phyloP scores from a whole-genome alignment of 2,113 vertebrate genomes.

The Actenoides lindsayi region DNA sequence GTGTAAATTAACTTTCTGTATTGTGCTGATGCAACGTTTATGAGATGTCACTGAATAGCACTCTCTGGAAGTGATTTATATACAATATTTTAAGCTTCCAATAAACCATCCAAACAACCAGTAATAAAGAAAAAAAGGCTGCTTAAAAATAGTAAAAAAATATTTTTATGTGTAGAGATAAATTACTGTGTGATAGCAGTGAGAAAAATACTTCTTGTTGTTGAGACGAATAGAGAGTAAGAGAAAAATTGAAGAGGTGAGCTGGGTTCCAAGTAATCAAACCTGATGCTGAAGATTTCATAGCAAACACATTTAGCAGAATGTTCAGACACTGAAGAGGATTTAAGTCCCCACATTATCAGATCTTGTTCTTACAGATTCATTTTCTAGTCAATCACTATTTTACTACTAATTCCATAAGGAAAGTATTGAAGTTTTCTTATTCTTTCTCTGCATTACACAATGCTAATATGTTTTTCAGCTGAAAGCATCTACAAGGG shows the following conservation, averaged over 20 bases:
- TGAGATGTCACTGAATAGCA: neutral
- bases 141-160: neutral
- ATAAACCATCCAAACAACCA: neutral
- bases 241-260: neutral
- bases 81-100: neutral
- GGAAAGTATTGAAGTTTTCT: neutral
- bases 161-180: neutral
- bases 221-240: neutral
- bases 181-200: neutral
- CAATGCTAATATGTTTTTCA: neutral
- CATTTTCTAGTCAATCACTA: neutral
- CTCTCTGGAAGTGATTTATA: neutral
- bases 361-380: neutral
- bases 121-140: neutral
- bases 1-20: neutral
- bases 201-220: neutral
- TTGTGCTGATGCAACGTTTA: neutral
- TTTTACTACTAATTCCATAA: neutral
- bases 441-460: neutral
- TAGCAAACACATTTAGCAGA: neutral
- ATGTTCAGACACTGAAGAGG: neutral
- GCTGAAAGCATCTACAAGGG: neutral
- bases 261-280: neutral
- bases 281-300: neutral
- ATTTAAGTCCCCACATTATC: neutral